Evolutionary conservation across 2,888 invertebrate species (phyloP).

Genomic region (Nematopogon swammerdamellus): DNA sequence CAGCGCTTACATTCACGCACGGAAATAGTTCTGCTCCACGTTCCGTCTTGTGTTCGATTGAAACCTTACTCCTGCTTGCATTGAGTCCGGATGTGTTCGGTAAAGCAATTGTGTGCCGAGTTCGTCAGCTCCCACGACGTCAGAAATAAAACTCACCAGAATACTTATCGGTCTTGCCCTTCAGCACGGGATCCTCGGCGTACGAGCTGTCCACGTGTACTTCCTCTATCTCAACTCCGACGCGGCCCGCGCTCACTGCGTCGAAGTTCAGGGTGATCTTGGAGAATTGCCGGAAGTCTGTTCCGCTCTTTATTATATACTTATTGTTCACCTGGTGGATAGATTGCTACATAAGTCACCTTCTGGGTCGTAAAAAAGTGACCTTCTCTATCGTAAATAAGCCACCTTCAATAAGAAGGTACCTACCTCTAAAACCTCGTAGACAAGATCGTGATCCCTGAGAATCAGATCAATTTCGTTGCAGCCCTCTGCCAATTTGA

Average conservation of each 20-base stretch:
- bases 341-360: no score
- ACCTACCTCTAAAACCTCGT: conserved; percentile 58
- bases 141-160: conserved; percentile 43
- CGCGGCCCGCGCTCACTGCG: conserved; percentile 35
- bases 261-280: conserved; percentile 69
- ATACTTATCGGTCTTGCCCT: conserved; percentile 70
- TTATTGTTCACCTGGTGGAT: conserved; percentile 76
- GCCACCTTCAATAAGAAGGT: conserved; percentile 5
- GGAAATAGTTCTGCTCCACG: no score
- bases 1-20: no score
- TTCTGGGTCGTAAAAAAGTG: background rate
- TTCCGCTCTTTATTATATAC: conserved; percentile 84
- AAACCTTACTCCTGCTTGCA: no score
- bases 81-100: no score
- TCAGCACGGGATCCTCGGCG: conserved; percentile 68
- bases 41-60: no score
- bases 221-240: conserved; percentile 63
- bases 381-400: no score
- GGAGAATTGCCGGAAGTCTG: conserved; percentile 87
- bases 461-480: conserved; percentile 82
- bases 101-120: no score
- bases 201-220: conserved; percentile 68
- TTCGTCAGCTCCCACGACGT: no score
- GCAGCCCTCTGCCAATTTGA: conserved; percentile 74
- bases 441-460: conserved; percentile 92